Conservation (phyloP, 2,113 vertebrate genomes). For the Malaclemys terrapin region DNA sequence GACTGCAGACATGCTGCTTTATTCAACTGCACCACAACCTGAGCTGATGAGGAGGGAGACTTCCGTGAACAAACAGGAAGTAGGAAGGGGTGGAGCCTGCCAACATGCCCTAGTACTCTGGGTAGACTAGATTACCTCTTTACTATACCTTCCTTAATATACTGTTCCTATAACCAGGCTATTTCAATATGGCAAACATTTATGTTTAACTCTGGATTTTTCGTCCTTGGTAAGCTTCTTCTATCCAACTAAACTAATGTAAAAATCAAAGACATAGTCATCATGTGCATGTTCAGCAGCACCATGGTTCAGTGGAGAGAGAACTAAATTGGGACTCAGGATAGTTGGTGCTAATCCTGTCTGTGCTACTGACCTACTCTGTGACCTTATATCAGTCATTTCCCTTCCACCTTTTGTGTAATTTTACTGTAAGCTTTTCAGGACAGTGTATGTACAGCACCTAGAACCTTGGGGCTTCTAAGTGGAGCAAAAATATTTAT, state of each 20-base stretch:
- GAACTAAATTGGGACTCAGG: neutral
- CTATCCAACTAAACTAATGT: neutral
- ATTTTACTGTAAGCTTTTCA: neutral
- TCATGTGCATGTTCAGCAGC: neutral
- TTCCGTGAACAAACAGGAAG: neutral
- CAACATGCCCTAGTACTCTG: neutral
- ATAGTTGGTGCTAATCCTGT: fast-evolving
- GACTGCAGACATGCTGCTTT: neutral
- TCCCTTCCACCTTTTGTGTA: neutral
- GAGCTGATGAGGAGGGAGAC: neutral
- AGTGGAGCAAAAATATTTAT: neutral
- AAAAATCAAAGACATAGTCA: neutral
- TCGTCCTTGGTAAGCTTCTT: neutral
- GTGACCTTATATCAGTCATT: neutral
- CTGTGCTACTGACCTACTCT: neutral
- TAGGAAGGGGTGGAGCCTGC: neutral
- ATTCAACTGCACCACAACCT: neutral
- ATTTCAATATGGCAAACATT: neutral
- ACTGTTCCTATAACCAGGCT: neutral
- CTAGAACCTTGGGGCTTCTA: fast-evolving
- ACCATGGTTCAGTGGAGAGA: fast-evolving
- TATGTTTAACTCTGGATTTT: neutral
- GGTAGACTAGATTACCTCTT: neutral
- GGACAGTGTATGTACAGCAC: neutral
- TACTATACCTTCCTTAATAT: neutral